These are phyloP conservation scores for Drosophila greeni DNA, from an alignment of 2,888 invertebrate genomes.

Conservation along the genomic window DNA sequence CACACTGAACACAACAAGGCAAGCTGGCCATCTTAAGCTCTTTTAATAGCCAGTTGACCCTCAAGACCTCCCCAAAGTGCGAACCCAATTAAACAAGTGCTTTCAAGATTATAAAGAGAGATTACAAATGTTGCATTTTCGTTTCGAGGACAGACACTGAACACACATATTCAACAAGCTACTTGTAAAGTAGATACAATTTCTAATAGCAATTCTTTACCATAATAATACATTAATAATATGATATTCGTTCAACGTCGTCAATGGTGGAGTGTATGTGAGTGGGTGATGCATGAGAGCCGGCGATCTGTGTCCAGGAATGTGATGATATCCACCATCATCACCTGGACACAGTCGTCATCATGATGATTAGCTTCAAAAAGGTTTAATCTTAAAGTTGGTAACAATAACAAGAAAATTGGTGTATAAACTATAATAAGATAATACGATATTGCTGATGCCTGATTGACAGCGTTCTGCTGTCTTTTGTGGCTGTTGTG, in stretches of 20 bases:
- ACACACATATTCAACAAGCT: constrained; percentile 41
- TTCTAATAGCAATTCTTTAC: constrained; percentile 15
- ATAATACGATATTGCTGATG: constrained; percentile 37
- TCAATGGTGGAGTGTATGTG: constrained; percentile 32
- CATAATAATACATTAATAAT: constrained; percentile 28
- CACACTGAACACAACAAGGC: neutral
- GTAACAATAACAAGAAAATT: constrained; percentile 58
- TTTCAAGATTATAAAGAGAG: constrained; percentile 51
- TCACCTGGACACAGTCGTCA: neutral
- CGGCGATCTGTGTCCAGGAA: too few species aligned
- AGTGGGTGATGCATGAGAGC: constrained; percentile 32
- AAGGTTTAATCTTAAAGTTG: constrained; percentile 46
- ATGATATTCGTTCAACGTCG: constrained; percentile 24
- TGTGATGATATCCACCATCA: neutral
- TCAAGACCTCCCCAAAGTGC: neutral
- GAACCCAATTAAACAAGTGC: neutral
- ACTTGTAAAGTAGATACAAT: constrained; percentile 34
- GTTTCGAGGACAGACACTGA: constrained; percentile 38
- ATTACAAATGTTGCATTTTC: constrained; percentile 57
- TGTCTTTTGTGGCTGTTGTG: constrained; percentile 23
- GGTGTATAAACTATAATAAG: constrained; percentile 41
- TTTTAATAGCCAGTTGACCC: neutral
- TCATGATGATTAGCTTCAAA: constrained; percentile 17
- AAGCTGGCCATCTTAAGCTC: neutral
- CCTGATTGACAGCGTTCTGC: constrained; percentile 9